A percentile compares a stretch with the other conserved stretches of the same genome.
phyloP scores from a whole-genome alignment of 2,797 vertebrate species.

The Anguilla megastoma region DNA sequence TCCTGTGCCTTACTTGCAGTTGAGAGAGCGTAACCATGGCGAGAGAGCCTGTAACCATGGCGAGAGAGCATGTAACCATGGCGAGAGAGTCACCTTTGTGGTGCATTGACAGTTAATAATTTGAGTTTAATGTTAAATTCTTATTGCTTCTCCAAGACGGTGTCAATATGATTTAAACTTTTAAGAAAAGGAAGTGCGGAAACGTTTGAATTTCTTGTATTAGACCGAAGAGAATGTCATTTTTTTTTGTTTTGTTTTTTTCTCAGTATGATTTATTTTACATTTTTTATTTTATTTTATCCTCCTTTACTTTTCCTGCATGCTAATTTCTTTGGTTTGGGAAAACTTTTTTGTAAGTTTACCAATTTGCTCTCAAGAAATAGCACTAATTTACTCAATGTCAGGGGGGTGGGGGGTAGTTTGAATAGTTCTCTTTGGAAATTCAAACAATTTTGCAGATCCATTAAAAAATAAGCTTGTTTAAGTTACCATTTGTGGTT shows the following conservation, averaged over 20 bases:
- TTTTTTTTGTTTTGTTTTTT: constrained; percentile 51
- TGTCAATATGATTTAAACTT: constrained; percentile 33
- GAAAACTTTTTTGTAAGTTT: constrained; percentile 67
- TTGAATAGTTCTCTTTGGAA: constrained; percentile 76
- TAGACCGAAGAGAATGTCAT: constrained; percentile 45
- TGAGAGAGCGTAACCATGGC: constrained; percentile 72
- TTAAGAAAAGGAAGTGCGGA: constrained; percentile 36
- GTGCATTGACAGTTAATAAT: constrained; percentile 56
- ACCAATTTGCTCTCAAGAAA: constrained; percentile 61
- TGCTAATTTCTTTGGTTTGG: constrained; percentile 75
- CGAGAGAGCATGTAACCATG: constrained; percentile 62
- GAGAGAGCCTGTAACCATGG: constrained; percentile 53
- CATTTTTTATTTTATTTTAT: constrained; percentile 32
- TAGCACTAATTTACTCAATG: constrained; percentile 61
- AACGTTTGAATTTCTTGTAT: constrained; percentile 63
- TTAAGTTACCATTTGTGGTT: constrained; percentile 68
- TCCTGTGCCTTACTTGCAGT: constrained; percentile 98
- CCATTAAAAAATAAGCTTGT: constrained; percentile 82
- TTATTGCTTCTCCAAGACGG: constrained; percentile 41
- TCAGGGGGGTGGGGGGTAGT: constrained; percentile 61
- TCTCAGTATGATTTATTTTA: constrained; percentile 31
- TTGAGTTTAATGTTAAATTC: constrained; percentile 66
- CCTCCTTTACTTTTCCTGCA: constrained; percentile 58
- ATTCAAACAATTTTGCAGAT: constrained; percentile 82
- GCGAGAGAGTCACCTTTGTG: constrained; percentile 62